Evolutionary conservation across 2,113 vertebrate species (phyloP).

Genomic region (Mustela lutreola): DNA sequence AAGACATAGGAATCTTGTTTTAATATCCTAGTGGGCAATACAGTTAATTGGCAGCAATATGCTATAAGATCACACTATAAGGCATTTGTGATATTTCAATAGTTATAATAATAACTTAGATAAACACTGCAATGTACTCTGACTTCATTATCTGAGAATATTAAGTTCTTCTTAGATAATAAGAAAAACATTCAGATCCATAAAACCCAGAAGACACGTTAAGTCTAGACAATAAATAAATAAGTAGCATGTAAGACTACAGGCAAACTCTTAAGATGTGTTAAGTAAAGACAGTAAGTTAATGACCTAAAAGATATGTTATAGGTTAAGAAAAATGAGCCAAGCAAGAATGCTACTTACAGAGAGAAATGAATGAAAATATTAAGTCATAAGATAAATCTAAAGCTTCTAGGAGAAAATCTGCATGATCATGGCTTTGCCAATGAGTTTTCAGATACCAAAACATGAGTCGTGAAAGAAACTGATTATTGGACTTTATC

Average conservation of each 20-base stretch:
- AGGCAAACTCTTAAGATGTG: not conserved
- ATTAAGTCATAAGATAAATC: not conserved
- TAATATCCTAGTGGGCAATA: not conserved
- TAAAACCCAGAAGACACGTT: not conserved
- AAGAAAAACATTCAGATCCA: not conserved
- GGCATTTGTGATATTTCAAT: not conserved
- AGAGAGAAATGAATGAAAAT: conserved; percentile 7
- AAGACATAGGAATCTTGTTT: not conserved
- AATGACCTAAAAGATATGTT: not conserved
- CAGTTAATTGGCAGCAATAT: conserved; percentile 37
- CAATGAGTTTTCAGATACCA: not conserved
- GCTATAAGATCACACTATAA: not conserved
- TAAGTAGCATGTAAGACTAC: not conserved
- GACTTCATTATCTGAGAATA: conserved; percentile 48
- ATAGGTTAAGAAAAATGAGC: not conserved
- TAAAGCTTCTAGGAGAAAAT: not conserved
- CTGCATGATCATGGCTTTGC: not conserved
- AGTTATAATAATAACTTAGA: conserved; percentile 12
- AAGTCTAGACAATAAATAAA: not conserved
- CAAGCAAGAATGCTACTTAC: not conserved
- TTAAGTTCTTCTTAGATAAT: not conserved
- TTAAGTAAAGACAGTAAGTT: not conserved
- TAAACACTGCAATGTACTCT: not conserved
- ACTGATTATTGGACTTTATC: not conserved
- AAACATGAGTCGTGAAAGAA: not conserved